phyloP scores from a whole-genome alignment of 2,113 vertebrate species.

The Pseudopipra pipra region DNA sequence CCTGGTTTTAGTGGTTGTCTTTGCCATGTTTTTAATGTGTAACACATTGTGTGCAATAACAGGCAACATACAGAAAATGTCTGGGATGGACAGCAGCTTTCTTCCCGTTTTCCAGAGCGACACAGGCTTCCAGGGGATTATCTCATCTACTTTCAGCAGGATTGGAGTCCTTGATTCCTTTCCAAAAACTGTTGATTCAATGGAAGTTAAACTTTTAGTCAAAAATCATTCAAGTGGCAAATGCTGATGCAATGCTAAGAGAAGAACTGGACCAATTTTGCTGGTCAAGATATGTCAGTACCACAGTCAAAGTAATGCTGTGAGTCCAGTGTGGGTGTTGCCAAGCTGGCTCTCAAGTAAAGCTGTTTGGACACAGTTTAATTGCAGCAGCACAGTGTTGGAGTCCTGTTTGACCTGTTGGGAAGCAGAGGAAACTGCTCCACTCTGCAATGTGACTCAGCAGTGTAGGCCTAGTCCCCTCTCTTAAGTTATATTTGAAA shows the following conservation, averaged over 20 bases:
- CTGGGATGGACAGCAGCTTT: neutral
- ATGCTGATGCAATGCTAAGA: neutral
- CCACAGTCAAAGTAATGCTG: neutral
- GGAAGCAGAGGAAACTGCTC: neutral
- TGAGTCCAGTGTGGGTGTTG: neutral
- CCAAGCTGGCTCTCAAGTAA: neutral
- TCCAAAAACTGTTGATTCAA: neutral
- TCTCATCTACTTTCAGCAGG: neutral
- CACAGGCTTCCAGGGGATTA: neutral
- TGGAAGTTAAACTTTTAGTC: neutral
- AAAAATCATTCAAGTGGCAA: neutral
- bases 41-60: neutral
- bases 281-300: neutral
- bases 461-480: accelerated
- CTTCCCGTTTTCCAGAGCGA: neutral
- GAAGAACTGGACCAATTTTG: neutral
- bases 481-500: neutral
- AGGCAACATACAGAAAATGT: neutral
- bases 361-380: neutral
- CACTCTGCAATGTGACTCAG: neutral
- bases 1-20: neutral
- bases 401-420: neutral
- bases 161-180: neutral
- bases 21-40: neutral
- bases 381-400: neutral